Evolutionary conservation across 1,140 invertebrate genomes (phyloP).

Genomic region (Brachionus paranguensis): DNA sequence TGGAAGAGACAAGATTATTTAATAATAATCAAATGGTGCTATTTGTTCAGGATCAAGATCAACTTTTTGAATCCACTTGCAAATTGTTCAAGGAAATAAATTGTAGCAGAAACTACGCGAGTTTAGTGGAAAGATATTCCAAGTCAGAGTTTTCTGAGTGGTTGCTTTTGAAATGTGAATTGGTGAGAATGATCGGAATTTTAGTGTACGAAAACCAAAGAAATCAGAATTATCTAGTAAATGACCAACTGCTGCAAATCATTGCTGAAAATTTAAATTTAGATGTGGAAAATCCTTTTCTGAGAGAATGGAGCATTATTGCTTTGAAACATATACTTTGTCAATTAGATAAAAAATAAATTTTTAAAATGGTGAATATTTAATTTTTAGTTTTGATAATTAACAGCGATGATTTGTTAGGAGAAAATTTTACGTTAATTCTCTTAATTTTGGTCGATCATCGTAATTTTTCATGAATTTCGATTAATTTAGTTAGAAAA

Average conservation of each 20-base stretch:
- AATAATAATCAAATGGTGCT: not conserved
- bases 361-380: not conserved
- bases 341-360: conserved; percentile 30
- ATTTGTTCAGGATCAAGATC: not conserved
- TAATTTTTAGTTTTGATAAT: too few species aligned
- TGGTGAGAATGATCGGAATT: conserved; percentile 24
- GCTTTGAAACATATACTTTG: conserved; percentile 31
- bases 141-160: not conserved
- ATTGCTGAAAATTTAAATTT: conserved; percentile 33
- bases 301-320: conserved; percentile 33
- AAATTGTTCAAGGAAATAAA: conserved; percentile 15
- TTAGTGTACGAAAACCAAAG: conserved; percentile 6
- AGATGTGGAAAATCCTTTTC: conserved; percentile 37
- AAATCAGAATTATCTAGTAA: conserved; percentile 16
- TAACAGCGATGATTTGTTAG: too few species aligned
- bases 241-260: not conserved
- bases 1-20: not conserved
- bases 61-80: not conserved
- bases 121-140: not conserved
- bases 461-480: too few species aligned
- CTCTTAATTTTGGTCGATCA: too few species aligned
- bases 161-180: conserved; percentile 4
- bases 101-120: not conserved
- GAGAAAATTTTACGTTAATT: too few species aligned
- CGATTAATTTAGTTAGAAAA: too few species aligned